phyloP scores from a whole-genome alignment of 2,888 invertebrate species.

The Galerucella nymphaeae region DNA sequence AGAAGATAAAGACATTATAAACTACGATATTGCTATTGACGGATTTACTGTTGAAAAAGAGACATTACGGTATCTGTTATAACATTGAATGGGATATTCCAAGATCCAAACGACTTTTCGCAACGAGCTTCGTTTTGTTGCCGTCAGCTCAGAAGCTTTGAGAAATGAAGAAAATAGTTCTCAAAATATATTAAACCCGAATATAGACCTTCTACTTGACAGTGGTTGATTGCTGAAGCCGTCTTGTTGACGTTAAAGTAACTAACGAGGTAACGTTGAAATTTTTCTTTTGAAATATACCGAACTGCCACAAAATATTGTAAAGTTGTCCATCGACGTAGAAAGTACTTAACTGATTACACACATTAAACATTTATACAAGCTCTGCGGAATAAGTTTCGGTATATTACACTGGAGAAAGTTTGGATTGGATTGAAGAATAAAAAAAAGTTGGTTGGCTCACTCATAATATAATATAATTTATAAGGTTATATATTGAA shows the following conservation, averaged over 20 bases:
- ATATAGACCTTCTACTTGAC: no score
- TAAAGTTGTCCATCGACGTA: background rate
- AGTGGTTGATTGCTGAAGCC: background rate
- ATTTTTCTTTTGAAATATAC: background rate
- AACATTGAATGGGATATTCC: background rate
- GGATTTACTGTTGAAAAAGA: background rate
- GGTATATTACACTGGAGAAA: background rate
- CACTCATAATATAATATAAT: background rate
- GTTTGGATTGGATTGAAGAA: background rate
- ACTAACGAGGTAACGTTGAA: no score
- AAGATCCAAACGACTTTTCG: background rate
- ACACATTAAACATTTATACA: conserved; percentile 2
- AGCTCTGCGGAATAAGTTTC: background rate
- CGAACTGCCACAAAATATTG: background rate
- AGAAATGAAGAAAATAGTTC: background rate
- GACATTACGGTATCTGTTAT: conserved; percentile 4
- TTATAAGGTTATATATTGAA: background rate
- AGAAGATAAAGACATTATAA: no score
- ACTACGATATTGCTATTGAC: no score
- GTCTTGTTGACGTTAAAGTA: background rate
- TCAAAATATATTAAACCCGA: background rate
- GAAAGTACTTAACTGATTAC: background rate
- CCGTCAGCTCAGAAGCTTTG: background rate
- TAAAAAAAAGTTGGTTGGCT: background rate
- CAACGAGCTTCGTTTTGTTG: conserved; percentile 8